Base-by-base conservation (phyloP, 2,888 invertebrate genomes). In the Aporophyla lueneburgensis region DNA sequence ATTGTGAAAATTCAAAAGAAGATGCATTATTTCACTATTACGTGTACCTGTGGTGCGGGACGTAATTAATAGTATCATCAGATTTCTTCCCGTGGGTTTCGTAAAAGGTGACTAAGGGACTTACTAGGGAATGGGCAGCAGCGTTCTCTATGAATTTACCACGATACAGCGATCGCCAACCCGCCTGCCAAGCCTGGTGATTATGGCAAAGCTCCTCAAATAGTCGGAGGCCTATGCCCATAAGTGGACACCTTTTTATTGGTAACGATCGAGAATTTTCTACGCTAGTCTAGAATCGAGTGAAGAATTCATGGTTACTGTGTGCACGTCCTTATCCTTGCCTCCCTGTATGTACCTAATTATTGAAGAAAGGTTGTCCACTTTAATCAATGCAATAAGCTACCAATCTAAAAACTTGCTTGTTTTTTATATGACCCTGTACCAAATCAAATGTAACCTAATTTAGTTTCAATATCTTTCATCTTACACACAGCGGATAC, bases 381-480 rank as follows among this genome's bases (percentile, higher is more conserved):
- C 24, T 74, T 49, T 40, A 75, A 24, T 62, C 16, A 46, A 33
- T 53, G 5, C 10, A 5, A 61, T 19, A 43, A 21, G 43, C 33
- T 51, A 63, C 7, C 0, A 46, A 58, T 24, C 0, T 49, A 58
- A 58, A 59, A 69, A 9, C 33, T 21, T 6, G 16, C 46, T 33
- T 7, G 0, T 54, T 74, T 67, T 65, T 65, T 21, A 1, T 66
- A 56, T 66, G 81, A 70, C 80, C 80, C 24, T 81, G 78, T 53
- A 69, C 58, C 24, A 62, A 77, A 72, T 69, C 53, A 9, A 73
- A 70, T 69, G 16, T 69, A 71, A 71, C 70, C 54, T 68, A 72
- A 84, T 79, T 85, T 54, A 66, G 14, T 66, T 76, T 70, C 71
- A 74, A 78, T 82, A 84, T 82, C 78, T 86, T 76, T 70, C 21